A percentile compares a stretch with the other conserved stretches of the same genome.
Conservation (phyloP, 2,888 invertebrate genomes). For the Listrodromus nycthemerus region DNA sequence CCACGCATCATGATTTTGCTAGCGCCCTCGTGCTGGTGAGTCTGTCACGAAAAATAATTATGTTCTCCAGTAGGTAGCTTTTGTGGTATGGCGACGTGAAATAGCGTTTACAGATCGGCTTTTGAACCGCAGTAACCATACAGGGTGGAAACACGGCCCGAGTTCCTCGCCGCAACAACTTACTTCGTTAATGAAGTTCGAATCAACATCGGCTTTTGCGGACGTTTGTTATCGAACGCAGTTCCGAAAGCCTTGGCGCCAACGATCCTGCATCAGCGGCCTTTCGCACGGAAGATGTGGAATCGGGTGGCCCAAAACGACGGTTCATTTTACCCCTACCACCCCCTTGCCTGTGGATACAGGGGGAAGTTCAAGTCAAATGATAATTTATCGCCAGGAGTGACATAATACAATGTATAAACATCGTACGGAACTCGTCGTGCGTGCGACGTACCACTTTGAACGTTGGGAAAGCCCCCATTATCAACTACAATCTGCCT, state of each 20-base stretch:
- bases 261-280: no score
- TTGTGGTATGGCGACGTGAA: conserved; percentile 11
- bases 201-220: background rate
- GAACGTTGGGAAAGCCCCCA: conserved; percentile 17
- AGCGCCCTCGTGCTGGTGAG: background rate
- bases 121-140: background rate
- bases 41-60: conserved; percentile 49
- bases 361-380: background rate
- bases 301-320: no score
- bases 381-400: conserved; percentile 11
- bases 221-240: no score
- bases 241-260: no score
- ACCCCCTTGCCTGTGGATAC: no score
- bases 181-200: background rate
- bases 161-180: background rate
- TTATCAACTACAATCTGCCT: conserved; percentile 49
- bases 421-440: background rate
- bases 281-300: no score
- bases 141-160: background rate
- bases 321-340: no score
- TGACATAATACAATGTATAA: conserved; percentile 1
- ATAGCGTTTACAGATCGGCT: conserved; percentile 4
- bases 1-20: background rate
- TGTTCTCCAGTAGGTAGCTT: conserved; percentile 22
- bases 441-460: conserved; percentile 23